Conservation (phyloP, 1,140 invertebrate species). For the Drosophila subobscura region DNA sequence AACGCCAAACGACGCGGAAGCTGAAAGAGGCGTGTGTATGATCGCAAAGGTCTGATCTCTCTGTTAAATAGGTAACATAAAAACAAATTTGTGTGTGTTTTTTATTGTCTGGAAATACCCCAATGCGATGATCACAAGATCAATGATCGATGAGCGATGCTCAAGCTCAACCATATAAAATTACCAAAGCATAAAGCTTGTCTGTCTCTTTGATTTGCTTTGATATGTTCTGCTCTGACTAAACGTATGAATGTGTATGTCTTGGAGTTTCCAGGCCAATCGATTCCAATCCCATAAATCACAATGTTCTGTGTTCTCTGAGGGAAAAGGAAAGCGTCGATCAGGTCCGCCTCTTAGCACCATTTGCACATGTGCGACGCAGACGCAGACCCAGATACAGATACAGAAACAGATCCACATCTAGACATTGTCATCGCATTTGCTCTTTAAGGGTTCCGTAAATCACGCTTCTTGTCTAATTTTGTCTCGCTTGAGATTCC, state of each 20-base stretch:
- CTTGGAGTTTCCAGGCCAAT: too few species aligned
- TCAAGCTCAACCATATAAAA: slow-evolving; percentile 52
- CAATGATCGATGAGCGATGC: slow-evolving; percentile 54
- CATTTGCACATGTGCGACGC: slow-evolving; percentile 19
- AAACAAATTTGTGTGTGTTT: slow-evolving; percentile 22
- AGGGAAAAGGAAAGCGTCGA: slow-evolving; percentile 37
- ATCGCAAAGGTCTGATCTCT: slow-evolving; percentile 10
- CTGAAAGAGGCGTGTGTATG: background rate
- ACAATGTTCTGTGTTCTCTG: slow-evolving; percentile 10
- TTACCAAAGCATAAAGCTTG: slow-evolving; percentile 42
- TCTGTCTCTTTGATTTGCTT: slow-evolving; percentile 48
- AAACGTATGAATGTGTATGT: too few species aligned
- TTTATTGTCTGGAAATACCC: slow-evolving; percentile 44
- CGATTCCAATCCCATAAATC: slow-evolving; percentile 64
- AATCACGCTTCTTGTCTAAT: slow-evolving; percentile 80
- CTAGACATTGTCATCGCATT: slow-evolving; percentile 65
- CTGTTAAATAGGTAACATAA: slow-evolving; percentile 30
- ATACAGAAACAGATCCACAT: slow-evolving; percentile 38
- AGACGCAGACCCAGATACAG: slow-evolving; percentile 10
- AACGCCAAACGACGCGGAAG: slow-evolving; percentile 18
- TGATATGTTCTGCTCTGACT: slow-evolving; percentile 54
- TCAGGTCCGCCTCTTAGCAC: slow-evolving; percentile 44
- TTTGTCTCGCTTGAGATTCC: slow-evolving; percentile 77
- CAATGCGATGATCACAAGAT: slow-evolving; percentile 18
- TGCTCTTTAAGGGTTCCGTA: slow-evolving; percentile 79